phyloP scores from a whole-genome alignment of 2,888 invertebrate genomes.

The Philopedon plagiatum region DNA sequence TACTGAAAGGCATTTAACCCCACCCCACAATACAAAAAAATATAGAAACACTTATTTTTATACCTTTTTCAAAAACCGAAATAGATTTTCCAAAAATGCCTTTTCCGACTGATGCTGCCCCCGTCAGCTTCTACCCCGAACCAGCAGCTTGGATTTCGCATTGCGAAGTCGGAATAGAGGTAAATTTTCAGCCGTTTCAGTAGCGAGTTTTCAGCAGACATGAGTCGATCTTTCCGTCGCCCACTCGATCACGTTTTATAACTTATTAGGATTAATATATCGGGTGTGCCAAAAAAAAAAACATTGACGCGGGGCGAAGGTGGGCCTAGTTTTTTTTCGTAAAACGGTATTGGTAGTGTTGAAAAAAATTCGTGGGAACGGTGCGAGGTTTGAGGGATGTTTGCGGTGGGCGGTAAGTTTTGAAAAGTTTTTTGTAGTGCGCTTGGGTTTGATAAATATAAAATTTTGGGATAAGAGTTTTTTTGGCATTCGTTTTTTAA shows the following conservation, averaged over 20 bases:
- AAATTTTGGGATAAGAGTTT: too few species aligned
- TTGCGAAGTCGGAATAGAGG: conserved; percentile 47
- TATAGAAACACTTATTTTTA: not conserved
- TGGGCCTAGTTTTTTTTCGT: conserved; percentile 25
- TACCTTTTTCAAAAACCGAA: not conserved
- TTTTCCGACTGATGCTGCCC: conserved; percentile 38
- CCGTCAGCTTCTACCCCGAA: conserved; percentile 23
- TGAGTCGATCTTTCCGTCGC: conserved; percentile 46
- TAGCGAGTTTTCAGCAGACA: conserved; percentile 50
- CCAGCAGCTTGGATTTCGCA: conserved; percentile 43
- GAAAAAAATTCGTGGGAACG: conserved; percentile 4
- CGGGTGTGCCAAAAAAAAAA: conserved; percentile 47
- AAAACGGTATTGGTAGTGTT: not conserved
- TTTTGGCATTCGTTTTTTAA: too few species aligned
- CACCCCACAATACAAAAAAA: not conserved
- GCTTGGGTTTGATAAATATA: too few species aligned
- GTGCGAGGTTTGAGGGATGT: not conserved
- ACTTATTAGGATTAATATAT: conserved; percentile 34
- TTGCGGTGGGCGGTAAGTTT: conserved; percentile 9
- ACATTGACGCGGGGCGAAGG: conserved; percentile 12
- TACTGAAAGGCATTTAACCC: too few species aligned
- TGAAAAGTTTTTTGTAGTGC: conserved; percentile 18
- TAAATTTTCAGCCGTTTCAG: conserved; percentile 49
- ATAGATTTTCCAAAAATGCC: not conserved
- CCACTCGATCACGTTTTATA: conserved; percentile 42